Evolutionary conservation across 2,888 invertebrate species (phyloP), one percentile per base, ranked within the genome.

Genomic region (Acanthosepion lycidas): DNA sequence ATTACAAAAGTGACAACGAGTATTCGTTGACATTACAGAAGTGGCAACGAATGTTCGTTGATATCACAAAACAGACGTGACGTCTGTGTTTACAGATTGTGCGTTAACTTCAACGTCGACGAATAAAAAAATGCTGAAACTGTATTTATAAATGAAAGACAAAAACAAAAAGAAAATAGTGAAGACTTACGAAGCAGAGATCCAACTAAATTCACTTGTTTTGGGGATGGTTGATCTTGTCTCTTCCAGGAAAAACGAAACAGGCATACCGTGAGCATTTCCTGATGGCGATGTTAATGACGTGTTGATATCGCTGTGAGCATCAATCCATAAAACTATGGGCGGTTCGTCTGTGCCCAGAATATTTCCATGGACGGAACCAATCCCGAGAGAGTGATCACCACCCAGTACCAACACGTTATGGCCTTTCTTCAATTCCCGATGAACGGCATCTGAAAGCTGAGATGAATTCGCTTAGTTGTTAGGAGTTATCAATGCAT

Each of bases 271-370:
- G 96, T 98, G 98, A 78, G 98, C 98, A 96, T 99, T 98, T 20
- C 99, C 99, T 48, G 98, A 98, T 4, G 97, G 98, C 4, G 98
- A 98, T 0, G 98, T 98, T 96, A 98, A 98, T 96, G 98, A 98
- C n/a, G 99, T 98, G 97, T 99, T 99, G 95, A 99, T 98, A 97
- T 99, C 99, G 6, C 99, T 98, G 97, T 99, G 99, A 3, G 99
- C 99, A 97, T 99, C 99, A 55, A 99, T 98, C 99, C 99, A 99
- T 93, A 99, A 98, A 94, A 99, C 98, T 5, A 91, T 48, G 95
- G 98, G 98, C 96, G 98, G 98, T 96, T 99, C 98, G 95, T 98
- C 98, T 95, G 97, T 97, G 23, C 97, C 97, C 96, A 95, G 95
- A 92, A 96, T 95, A 94, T 96, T 95, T 23, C 95, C 96, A 49